A percentile compares a stretch with the other conserved stretches of the same genome.
Evolutionary conservation across 1,140 invertebrate species (phyloP).

Genomic region (Tetramorium parvispinum): DNA sequence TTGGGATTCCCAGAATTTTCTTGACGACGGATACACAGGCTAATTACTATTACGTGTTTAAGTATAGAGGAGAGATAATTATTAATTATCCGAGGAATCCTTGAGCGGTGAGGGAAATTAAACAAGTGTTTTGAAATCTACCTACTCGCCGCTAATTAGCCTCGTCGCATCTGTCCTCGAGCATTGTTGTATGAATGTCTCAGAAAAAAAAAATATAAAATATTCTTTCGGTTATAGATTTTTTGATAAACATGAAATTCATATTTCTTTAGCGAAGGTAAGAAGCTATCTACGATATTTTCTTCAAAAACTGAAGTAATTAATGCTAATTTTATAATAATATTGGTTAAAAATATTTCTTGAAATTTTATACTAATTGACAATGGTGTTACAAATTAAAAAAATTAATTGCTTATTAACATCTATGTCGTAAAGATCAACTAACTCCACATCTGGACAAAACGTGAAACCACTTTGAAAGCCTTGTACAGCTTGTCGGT

Average conservation of each 20-base stretch:
- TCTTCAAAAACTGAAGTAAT: not conserved
- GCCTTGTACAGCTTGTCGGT: slow-evolving; percentile 37
- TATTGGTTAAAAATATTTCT: not conserved
- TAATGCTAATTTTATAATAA: not conserved
- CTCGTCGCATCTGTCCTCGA: not conserved
- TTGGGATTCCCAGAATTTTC: slow-evolving; percentile 34
- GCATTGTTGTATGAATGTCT: not conserved
- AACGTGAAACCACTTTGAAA: not conserved
- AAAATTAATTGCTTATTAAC: not conserved
- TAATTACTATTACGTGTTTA: slow-evolving; percentile 14
- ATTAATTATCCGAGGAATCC: slow-evolving; percentile 50
- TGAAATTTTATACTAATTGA: not conserved
- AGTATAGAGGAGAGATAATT: slow-evolving; percentile 28
- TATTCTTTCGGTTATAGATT: not conserved
- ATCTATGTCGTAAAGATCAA: not conserved
- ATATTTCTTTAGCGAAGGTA: not conserved
- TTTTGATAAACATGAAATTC: not conserved
- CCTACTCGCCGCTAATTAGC: slow-evolving; percentile 24
- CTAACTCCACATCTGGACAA: slow-evolving; percentile 21
- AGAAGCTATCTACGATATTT: not conserved
- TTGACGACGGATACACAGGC: not conserved
- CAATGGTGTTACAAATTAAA: not conserved
- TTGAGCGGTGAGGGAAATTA: not conserved
- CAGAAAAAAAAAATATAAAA: not conserved
- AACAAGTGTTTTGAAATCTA: slow-evolving; percentile 18